phyloP scores from a whole-genome alignment of 1,140 invertebrate species.

The Drosophila watanabei region DNA sequence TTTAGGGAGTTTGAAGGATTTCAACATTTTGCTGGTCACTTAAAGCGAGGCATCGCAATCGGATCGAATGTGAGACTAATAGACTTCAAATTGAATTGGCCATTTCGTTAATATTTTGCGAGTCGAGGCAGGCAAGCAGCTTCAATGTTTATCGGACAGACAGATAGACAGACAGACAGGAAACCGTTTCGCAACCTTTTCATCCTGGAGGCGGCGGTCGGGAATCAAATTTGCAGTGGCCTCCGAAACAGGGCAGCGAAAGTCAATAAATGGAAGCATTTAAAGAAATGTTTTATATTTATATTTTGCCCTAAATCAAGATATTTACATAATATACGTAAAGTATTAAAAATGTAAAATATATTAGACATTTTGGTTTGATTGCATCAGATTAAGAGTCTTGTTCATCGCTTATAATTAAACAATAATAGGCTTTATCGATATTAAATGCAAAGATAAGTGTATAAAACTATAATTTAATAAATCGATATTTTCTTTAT shows the following conservation, averaged over 20 bases:
- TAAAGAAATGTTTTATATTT: neutral
- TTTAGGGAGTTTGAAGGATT: constrained; percentile 26
- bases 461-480: neutral
- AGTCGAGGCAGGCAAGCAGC: neutral
- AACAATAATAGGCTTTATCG: neutral
- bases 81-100: constrained; percentile 62
- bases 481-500: too few species aligned
- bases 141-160: constrained; percentile 24
- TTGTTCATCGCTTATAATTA: neutral
- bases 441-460: neutral
- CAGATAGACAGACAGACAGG: constrained; percentile 31
- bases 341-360: too few species aligned
- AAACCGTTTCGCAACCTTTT: constrained; percentile 1
- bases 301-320: too few species aligned
- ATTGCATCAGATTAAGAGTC: too few species aligned
- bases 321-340: too few species aligned
- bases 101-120: constrained; percentile 44
- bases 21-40: constrained; percentile 22
- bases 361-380: too few species aligned
- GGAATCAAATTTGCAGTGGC: constrained; percentile 33
- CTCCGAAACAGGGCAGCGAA: constrained; percentile 40
- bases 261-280: constrained; percentile 26
- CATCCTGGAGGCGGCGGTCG: neutral
- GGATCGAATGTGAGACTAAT: constrained; percentile 13
- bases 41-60: constrained; percentile 18